Conservation (phyloP, 2,113 vertebrate species). For the Cariama cristata region DNA sequence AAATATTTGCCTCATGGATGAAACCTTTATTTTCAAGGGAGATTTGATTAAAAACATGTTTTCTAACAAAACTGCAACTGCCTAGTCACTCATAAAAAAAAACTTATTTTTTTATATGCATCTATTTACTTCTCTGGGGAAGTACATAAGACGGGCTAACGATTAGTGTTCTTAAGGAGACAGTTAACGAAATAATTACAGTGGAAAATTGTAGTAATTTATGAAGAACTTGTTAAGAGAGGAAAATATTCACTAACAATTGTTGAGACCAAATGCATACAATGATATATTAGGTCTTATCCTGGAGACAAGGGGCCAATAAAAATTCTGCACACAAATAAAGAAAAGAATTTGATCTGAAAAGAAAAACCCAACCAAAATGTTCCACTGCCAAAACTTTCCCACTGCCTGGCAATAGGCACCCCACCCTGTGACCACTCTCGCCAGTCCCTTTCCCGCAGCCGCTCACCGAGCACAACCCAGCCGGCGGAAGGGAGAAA, state of each 20-base stretch:
- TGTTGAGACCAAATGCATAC: not conserved
- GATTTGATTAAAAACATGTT: not conserved
- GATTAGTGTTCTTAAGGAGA: not conserved
- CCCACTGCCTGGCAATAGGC: not conserved
- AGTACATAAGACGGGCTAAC: not conserved
- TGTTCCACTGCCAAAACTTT: not conserved
- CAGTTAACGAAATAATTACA: not conserved
- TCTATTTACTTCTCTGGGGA: not conserved
- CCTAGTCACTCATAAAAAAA: not conserved
- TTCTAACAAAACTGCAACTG: not conserved
- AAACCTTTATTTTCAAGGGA: not conserved
- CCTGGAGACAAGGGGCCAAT: not conserved
- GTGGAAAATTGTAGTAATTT: not conserved
- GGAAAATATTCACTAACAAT: not conserved
- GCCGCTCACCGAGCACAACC: rapidly evolving
- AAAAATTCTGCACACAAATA: not conserved
- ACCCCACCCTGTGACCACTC: not conserved
- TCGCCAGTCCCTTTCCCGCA: not conserved
- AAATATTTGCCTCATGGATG: not conserved
- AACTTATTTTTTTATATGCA: not conserved
- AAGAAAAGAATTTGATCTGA: not conserved
- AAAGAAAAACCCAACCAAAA: not conserved
- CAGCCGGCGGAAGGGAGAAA: not conserved
- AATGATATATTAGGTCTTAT: not conserved
- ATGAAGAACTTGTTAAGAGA: not conserved